Base-by-base conservation (phyloP, 2,888 invertebrate species). In the Oeneis ivallda region DNA sequence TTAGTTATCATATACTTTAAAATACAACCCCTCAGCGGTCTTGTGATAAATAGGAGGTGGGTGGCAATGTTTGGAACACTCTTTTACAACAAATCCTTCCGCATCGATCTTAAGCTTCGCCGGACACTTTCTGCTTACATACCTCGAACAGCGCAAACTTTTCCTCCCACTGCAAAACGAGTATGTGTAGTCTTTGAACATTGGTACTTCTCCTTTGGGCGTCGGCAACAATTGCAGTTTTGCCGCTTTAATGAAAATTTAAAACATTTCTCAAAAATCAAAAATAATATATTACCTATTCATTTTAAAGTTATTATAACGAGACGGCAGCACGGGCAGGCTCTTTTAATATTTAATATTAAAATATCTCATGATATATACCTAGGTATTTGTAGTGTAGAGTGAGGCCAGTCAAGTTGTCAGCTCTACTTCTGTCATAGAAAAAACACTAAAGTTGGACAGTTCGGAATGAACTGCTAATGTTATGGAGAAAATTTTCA, bases 121-220 rank as follows among this genome's bases (percentile, higher is more conserved):
- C 15, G 60, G 34, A 53, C 77, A 79, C 0, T 71, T 62, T 0
- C 66, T 41, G 10, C 70, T 65, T 2, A 64, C 47, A 53, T 73
- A 73, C 62, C 70, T 70, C 0, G 77, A 78, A 50, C 77, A 78
- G 41, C 70, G 70, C 10, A 75, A 61, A 17, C 59, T 62, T 11
- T 65, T 68, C 9, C 68, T 69, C 0, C 71, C 71, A 7, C 56
- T 67, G 4, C 26, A 4, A 13, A 34, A 52, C 32, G 52, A 52
- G 52, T 32, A 52, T 26, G 52, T 52, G 32, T 52, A 52, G 13
- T 52, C 32, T 34, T 13, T 52, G 11, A 52, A 52, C 32, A 52
- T 34, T n/a, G 52, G 52, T 7, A 50, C 13, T 1, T n/a, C n/a
- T 1, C 32, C 32, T 3, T 2, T 59, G 7, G 6, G 13, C 7